These are phyloP conservation scores for Musca domestica DNA, from an alignment of 1,140 invertebrate species.

Conservation along the genomic window DNA sequence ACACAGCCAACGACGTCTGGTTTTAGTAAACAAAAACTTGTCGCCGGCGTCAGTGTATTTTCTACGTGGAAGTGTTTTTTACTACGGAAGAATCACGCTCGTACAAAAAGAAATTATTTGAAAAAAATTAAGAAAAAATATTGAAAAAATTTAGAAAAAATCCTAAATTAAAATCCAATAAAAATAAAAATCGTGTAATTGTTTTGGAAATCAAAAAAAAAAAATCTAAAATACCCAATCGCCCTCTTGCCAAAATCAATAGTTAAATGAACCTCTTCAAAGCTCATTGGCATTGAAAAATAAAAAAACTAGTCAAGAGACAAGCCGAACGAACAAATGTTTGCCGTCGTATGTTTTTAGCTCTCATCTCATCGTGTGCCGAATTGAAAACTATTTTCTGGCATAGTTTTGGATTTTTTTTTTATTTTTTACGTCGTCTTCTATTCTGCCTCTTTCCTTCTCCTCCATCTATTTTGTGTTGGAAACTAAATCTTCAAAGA, in stretches of 20 bases:
- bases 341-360: too few relatives aligned
- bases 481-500: too few relatives aligned
- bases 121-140: not conserved
- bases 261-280: not conserved
- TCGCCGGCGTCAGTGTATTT: conserved; percentile 43
- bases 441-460: too few relatives aligned
- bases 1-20: conserved; percentile 25
- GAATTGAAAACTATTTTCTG: too few relatives aligned
- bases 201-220: not conserved
- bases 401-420: too few relatives aligned
- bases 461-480: too few relatives aligned
- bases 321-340: too few relatives aligned
- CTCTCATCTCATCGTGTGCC: too few relatives aligned
- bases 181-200: not conserved
- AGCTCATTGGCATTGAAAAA: too few relatives aligned
- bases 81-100: too few relatives aligned
- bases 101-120: not conserved
- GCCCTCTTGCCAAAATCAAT: not conserved
- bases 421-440: too few relatives aligned
- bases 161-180: not conserved
- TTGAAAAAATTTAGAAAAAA: not conserved
- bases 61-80: conserved; percentile 12
- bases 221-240: not conserved
- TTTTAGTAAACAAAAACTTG: conserved; percentile 54
- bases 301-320: too few relatives aligned